Evolutionary conservation across 1,140 invertebrate species (phyloP).

Genomic region (Zaprionus ghesquierei): DNA sequence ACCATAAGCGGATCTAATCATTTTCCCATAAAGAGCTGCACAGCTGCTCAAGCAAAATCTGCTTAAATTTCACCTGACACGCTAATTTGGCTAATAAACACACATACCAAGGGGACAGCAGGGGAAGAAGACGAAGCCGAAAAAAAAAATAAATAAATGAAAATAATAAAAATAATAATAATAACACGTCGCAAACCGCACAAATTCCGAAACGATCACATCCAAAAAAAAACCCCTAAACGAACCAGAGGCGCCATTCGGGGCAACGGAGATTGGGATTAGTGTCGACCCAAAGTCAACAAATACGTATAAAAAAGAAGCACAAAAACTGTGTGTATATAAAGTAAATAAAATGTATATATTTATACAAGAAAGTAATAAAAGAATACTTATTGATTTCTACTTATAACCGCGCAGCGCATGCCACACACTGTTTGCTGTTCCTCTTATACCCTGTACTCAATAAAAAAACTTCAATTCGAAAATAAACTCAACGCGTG

Average conservation of each 20-base stretch:
- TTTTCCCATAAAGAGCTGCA: constrained; percentile 75
- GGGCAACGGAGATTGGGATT: constrained; percentile 39
- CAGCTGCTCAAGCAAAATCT: constrained; percentile 69
- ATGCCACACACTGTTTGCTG: not conserved
- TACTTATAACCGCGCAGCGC: constrained; percentile 6
- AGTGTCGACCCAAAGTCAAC: constrained; percentile 32
- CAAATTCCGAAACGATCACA: constrained; percentile 55
- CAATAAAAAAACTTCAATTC: not conserved
- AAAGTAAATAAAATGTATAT: constrained; percentile 1
- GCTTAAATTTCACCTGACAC: constrained; percentile 79
- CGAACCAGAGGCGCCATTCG: constrained; percentile 51
- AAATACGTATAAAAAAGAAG: constrained; percentile 8
- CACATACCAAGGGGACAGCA: not conserved
- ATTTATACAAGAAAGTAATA: constrained; percentile 52
- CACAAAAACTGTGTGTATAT: not conserved
- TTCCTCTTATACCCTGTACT: not conserved
- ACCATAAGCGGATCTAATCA: constrained; percentile 77
- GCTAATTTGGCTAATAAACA: constrained; percentile 80
- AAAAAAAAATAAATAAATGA: constrained; percentile 19
- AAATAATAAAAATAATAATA: constrained; percentile 23
- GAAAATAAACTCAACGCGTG: not conserved
- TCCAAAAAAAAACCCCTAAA: constrained; percentile 11
- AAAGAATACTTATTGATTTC: constrained; percentile 41
- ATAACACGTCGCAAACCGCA: constrained; percentile 38
- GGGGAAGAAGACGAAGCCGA: not conserved